Percentiles rank a stretch among this genome's conserved stretches.
Conservation (phyloP, 2,888 invertebrate genomes). For the Diadromus collaris region DNA sequence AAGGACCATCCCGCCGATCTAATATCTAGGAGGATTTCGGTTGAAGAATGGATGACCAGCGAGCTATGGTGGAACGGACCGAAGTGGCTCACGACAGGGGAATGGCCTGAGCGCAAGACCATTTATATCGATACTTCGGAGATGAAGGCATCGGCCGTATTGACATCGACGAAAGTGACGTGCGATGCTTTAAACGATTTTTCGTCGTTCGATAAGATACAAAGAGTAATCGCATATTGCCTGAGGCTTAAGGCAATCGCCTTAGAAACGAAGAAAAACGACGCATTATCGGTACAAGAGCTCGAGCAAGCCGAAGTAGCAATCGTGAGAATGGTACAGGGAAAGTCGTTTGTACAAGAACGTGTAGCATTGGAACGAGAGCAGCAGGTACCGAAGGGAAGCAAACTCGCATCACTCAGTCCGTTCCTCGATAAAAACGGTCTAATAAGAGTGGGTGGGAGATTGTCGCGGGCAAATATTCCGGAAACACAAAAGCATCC, state of each 20-base stretch:
- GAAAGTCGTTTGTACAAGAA: constrained; percentile 36
- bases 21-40: constrained; percentile 37
- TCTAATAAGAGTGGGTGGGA: constrained; percentile 49
- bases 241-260: constrained; percentile 28
- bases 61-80: constrained; percentile 52
- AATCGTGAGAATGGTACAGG: constrained; percentile 36
- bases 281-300: constrained; percentile 25
- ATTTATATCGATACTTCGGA: constrained; percentile 7
- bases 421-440: constrained; percentile 42
- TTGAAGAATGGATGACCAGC: background rate
- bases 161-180: background rate
- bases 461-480: constrained; percentile 37
- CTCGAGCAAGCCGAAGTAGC: constrained; percentile 26
- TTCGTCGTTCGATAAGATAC: constrained; percentile 35
- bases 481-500: constrained; percentile 33
- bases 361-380: background rate
- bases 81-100: constrained; percentile 34
- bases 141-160: background rate
- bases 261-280: constrained; percentile 11
- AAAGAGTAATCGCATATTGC: constrained; percentile 35
- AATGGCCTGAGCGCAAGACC: constrained; percentile 13
- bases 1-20: constrained; percentile 54
- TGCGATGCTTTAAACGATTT: constrained; percentile 3
- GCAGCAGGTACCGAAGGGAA: constrained; percentile 19
- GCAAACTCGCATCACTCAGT: constrained; percentile 26